Base-by-base conservation (phyloP, 1,140 invertebrate species). In the Aphaenogaster rudis region DNA sequence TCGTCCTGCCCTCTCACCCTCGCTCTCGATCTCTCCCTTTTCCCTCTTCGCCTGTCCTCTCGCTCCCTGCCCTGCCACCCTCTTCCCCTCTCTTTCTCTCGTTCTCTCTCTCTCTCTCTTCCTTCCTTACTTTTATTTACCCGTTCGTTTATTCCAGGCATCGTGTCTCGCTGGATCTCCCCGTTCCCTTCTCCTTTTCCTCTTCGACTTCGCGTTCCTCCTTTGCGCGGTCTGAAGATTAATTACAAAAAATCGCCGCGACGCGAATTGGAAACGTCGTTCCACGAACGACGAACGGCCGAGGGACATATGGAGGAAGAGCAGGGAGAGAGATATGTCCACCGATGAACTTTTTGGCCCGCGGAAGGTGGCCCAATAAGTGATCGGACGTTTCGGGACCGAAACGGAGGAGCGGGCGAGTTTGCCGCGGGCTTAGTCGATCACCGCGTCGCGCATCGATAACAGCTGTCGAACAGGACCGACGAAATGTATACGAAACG, bases 211-310 rank as follows among this genome's bases (percentile, higher is more conserved):
- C 90, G 79, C 81, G 85, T 86, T 88, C 84, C 87, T 90, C 86
- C 87, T 66, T 84, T 90, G 88, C 91, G 87, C 93, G 92, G 90
- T 92, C 92, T 85, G 91, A 93, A 92, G 91, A 93, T 93, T 94
- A 94, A 94, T 94, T 92, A 93, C 91, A 94, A 93, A 93, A 93
- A 94, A 94, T 92, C 90, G 89, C 90, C 91, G 91, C 93, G 93
- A 94, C 92, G 92, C 93, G 92, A 94, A 94, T 94, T 92, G 93
- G 89, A 94, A 94, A 93, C 92, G 91, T 93, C 92, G 92, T 94
- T 94, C 93, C 92, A 93, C 92, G 93, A 94, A 94, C 77, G 71
- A 67, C 79, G 33, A 50, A 13, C 52, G 79, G 63, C 64, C 64
- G 28, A 48, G 66, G 72, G 67, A 86, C 69, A 64, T 36, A 69